Conservation (phyloP, 2,888 invertebrate genomes). For the Harpagoxenus sublaevis region DNA sequence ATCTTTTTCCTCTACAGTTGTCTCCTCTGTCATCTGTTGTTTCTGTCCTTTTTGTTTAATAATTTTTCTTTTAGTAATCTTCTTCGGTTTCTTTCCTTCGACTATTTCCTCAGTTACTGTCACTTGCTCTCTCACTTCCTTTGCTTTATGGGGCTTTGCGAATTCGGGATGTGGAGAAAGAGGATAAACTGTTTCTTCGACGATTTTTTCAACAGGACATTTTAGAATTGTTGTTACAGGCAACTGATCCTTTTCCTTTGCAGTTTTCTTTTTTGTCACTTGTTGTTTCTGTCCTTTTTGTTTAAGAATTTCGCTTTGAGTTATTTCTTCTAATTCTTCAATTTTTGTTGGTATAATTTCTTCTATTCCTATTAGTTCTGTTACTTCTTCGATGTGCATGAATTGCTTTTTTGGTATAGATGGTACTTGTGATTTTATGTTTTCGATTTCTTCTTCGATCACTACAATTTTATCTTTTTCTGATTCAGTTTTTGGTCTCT, state of each 20-base stretch:
- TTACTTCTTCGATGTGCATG: constrained; percentile 83
- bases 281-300: constrained; percentile 78
- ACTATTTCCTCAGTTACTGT: no score
- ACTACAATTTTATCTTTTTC: constrained; percentile 80
- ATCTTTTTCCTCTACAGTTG: no score
- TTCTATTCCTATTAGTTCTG: constrained; percentile 73
- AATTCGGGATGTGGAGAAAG: no score
- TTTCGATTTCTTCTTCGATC: constrained; percentile 84
- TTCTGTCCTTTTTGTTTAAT: no score
- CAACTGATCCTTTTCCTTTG: constrained; percentile 73
- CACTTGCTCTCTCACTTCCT: no score
- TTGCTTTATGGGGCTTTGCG: no score
- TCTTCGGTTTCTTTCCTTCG: no score
- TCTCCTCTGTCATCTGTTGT: no score
- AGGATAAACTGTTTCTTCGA: constrained; percentile 45
- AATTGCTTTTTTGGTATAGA: constrained; percentile 83
- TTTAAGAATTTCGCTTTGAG: constrained; percentile 38
- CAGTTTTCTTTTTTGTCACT: constrained; percentile 74
- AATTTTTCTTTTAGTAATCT: no score
- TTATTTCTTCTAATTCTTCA: constrained; percentile 79
- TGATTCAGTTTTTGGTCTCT: constrained; percentile 69
- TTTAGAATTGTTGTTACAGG: constrained; percentile 69
- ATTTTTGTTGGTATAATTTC: constrained; percentile 80
- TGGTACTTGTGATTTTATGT: constrained; percentile 78
- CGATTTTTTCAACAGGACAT: constrained; percentile 70